Conservation (phyloP, 2,888 invertebrate species). For the Aleiodes leptofemur region DNA sequence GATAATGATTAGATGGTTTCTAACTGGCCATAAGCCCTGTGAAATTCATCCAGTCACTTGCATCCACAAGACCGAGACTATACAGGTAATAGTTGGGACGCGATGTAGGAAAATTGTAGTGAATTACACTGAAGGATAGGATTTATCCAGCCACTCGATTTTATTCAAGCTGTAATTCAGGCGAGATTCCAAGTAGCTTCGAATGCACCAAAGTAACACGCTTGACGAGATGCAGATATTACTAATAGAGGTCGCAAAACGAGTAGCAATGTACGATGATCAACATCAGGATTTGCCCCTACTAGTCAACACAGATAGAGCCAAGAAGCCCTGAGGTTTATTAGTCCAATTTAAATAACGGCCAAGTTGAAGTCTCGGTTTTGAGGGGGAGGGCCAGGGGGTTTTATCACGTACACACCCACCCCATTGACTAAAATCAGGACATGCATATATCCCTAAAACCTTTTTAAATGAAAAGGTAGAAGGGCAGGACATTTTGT, state of each 20-base stretch:
- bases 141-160: slow-evolving; percentile 26
- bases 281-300: slow-evolving; percentile 33
- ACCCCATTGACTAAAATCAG: slow-evolving; percentile 16
- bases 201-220: slow-evolving; percentile 29
- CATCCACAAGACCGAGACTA: slow-evolving; percentile 6
- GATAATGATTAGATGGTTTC: not conserved
- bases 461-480: slow-evolving; percentile 21
- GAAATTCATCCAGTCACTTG: slow-evolving; percentile 15
- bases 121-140: slow-evolving; percentile 40
- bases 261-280: slow-evolving; percentile 22
- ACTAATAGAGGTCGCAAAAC: slow-evolving; percentile 48
- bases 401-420: slow-evolving; percentile 31
- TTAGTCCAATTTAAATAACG: slow-evolving; percentile 74
- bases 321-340: slow-evolving; percentile 63
- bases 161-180: slow-evolving; percentile 42
- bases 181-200: slow-evolving; percentile 50
- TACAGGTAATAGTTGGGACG: not conserved
- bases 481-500: slow-evolving; percentile 44
- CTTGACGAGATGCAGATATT: slow-evolving; percentile 34
- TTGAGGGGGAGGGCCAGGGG: not conserved
- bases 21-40: not conserved
- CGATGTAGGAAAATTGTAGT: slow-evolving; percentile 41
- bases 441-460: slow-evolving; percentile 6
- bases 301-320: slow-evolving; percentile 8
- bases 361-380: slow-evolving; percentile 33